phyloP scores from a whole-genome alignment of 2,797 vertebrate species.

The Merluccius polli region DNA sequence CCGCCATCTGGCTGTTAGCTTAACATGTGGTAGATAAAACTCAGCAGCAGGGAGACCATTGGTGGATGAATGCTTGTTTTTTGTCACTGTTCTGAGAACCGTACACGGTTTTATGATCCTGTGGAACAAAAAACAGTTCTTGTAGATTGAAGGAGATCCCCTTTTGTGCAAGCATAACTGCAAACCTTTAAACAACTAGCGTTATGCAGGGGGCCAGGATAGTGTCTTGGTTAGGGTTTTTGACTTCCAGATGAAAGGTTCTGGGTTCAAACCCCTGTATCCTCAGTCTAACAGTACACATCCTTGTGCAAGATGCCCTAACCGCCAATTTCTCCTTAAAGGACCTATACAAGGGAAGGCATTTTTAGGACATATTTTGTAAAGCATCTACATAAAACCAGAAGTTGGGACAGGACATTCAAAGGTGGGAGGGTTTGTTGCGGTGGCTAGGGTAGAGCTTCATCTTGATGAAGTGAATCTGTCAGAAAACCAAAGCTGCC shows the following conservation, averaged over 20 bases:
- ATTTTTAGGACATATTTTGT: no score
- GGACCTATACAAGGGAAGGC: no score
- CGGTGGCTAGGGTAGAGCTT: no score
- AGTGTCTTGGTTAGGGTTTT: background rate
- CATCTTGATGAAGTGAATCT: no score
- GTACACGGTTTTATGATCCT: background rate
- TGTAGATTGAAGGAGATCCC: background rate
- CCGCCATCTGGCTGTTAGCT: slow-evolving; percentile 42
- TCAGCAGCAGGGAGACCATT: background rate
- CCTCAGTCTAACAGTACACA: background rate
- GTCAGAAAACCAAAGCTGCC: no score
- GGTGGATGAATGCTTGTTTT: background rate
- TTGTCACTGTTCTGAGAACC: background rate
- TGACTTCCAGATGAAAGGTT: background rate
- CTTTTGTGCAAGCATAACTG: no score
- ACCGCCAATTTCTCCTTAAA: no score
- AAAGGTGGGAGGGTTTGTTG: no score
- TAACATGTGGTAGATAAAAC: background rate
- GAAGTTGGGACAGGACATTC: no score
- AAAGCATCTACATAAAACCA: no score
- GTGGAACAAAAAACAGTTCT: background rate
- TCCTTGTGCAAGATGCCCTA: no score
- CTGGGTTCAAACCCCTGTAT: background rate
- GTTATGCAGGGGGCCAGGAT: background rate
- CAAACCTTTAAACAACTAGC: background rate